A percentile compares a stretch with the other conserved stretches of the same genome.
Conservation (phyloP, 2,797 vertebrate species). For the Acanthurus tractus region DNA sequence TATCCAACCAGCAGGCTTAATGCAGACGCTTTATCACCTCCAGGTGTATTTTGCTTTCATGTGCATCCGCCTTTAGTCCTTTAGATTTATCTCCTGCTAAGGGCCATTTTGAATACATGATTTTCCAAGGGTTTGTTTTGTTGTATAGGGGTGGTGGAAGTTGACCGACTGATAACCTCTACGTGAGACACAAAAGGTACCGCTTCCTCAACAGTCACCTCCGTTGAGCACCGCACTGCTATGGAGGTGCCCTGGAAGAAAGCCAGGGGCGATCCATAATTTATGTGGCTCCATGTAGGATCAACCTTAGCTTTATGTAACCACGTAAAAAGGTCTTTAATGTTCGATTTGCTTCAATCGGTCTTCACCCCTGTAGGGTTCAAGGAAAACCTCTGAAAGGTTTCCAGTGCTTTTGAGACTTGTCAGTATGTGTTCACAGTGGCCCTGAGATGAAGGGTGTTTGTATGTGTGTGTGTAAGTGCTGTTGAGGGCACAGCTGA, state of each 20-base stretch:
- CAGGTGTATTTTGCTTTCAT: conserved; percentile 66
- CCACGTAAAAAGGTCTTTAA: conserved; percentile 28
- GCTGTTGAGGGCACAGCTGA: conserved; percentile 61
- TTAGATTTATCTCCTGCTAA: conserved; percentile 33
- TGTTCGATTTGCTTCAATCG: conserved; percentile 32
- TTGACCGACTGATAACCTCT: conserved; percentile 48
- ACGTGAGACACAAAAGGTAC: neutral
- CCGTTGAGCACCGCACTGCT: conserved; percentile 9
- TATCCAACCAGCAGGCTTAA: conserved; percentile 35
- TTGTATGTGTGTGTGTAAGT: conserved; percentile 17
- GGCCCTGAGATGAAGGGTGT: conserved; percentile 57
- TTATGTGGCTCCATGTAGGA: conserved; percentile 49
- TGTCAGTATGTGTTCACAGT: conserved; percentile 19
- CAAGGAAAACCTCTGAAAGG: conserved; percentile 30
- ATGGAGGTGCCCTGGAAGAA: conserved; percentile 20
- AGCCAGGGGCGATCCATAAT: conserved; percentile 60
- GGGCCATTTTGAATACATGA: conserved; percentile 25
- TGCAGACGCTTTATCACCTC: conserved; percentile 48
- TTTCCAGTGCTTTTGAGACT: conserved; percentile 46
- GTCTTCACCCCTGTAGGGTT: conserved; percentile 23
- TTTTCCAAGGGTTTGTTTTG: conserved; percentile 51
- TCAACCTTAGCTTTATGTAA: conserved; percentile 63
- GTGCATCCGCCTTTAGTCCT: conserved; percentile 27
- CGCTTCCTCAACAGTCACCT: conserved; percentile 5
- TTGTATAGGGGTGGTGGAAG: conserved; percentile 44